A percentile compares a stretch with the other conserved stretches of the same genome.
Conservation (phyloP, 2,888 invertebrate genomes). For the Sycophila texana region DNA sequence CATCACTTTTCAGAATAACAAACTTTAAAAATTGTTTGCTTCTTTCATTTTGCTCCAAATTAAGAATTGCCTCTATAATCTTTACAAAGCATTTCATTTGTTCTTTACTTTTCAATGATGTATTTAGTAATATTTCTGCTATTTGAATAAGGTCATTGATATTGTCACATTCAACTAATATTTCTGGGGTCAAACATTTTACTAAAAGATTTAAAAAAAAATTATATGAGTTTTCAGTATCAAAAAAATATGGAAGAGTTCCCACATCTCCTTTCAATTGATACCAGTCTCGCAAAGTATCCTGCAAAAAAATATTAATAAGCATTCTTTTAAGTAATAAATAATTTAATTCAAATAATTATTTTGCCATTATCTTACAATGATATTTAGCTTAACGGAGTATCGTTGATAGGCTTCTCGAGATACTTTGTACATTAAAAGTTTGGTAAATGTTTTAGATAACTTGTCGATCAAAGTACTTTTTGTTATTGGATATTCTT, state of each 20-base stretch:
- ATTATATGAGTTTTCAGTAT: constrained; percentile 57
- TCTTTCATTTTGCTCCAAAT: constrained; percentile 59
- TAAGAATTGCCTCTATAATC: constrained; percentile 62
- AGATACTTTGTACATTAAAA: constrained; percentile 67
- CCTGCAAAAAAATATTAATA: constrained; percentile 60
- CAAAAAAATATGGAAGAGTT: constrained; percentile 58
- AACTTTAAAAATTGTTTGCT: constrained; percentile 60
- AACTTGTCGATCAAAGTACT: constrained; percentile 59
- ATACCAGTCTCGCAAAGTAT: constrained; percentile 66
- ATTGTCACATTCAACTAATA: constrained; percentile 57
- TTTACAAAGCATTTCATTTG: constrained; percentile 58
- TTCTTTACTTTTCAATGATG: constrained; percentile 46
- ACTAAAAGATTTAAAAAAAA: constrained; percentile 61
- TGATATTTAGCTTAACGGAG: constrained; percentile 65
- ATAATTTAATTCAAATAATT: neutral
- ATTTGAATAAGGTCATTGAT: constrained; percentile 60
- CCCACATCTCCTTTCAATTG: constrained; percentile 57
- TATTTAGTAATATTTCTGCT: constrained; percentile 53
- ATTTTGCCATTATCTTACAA: constrained; percentile 63
- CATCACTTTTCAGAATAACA: constrained; percentile 56
- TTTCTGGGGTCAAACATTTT: constrained; percentile 62
- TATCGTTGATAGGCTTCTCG: constrained; percentile 68
- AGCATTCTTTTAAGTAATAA: constrained; percentile 6
- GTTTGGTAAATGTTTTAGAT: constrained; percentile 62
- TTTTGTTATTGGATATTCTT: constrained; percentile 61